Percentiles rank a stretch among this genome's conserved stretches.
Evolutionary conservation across 2,113 vertebrate species (phyloP).

Genomic region (Riparia riparia): DNA sequence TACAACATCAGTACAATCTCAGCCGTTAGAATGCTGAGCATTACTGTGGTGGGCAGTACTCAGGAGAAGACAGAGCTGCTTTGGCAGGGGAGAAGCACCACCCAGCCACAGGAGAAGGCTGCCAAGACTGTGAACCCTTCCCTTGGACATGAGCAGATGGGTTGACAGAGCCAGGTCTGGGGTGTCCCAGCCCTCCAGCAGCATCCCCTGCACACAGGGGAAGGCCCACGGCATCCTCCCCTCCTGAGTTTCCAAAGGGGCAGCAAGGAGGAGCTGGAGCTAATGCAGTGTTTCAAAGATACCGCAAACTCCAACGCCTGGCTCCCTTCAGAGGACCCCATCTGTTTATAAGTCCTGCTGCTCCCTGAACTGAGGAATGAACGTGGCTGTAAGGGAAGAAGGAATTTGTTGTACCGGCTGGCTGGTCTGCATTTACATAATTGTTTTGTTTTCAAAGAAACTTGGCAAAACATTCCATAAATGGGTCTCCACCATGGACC

Average conservation of each 20-base stretch:
- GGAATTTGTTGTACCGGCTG: not conserved
- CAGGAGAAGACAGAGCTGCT: not conserved
- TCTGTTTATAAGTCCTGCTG: not conserved
- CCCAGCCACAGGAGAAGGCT: not conserved
- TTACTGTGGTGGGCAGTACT: accelerated
- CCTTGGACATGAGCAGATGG: accelerated
- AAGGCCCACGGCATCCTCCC: not conserved
- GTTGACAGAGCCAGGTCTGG: not conserved
- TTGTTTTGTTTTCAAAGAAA: not conserved
- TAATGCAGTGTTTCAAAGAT: not conserved
- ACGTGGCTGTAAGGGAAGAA: not conserved
- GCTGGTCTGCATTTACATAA: not conserved
- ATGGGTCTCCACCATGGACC: not conserved
- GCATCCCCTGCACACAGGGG: accelerated
- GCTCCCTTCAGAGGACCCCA: not conserved
- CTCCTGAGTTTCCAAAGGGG: not conserved
- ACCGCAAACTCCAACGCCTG: not conserved
- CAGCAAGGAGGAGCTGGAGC: not conserved
- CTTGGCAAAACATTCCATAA: not conserved
- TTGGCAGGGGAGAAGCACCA: not conserved
- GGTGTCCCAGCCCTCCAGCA: not conserved
- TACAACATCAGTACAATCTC: not conserved
- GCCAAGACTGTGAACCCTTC: not conserved
- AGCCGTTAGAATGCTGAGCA: not conserved
- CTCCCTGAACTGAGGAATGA: not conserved